Base-by-base conservation (phyloP, 2,797 vertebrate species). In the Halcyon chelicuti region DNA sequence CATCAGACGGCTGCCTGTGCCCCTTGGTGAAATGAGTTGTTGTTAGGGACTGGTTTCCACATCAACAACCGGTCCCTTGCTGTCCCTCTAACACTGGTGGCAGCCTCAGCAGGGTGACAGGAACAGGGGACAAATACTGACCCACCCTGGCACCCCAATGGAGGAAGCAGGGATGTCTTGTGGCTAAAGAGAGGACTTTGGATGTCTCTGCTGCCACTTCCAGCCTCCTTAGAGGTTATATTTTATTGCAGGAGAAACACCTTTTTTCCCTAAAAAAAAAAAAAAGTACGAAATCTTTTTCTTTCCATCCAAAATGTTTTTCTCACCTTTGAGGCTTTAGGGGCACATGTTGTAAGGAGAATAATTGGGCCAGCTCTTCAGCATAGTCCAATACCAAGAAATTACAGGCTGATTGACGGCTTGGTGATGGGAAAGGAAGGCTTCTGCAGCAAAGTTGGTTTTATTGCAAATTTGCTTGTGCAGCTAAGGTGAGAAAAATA, bases 391-490 rank as follows among this genome's bases (percentile, higher is more conserved):
- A 76, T 71, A 86, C 21, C 31, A 87, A 91, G 83, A 95, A 95
- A 94, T 93, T 87, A 85, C 57, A 87, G 75, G 52, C 49, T 95
- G 94, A 95, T 8, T 93, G 95, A 94, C 90, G 91, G 90, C 63
- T 79, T 49, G 61, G 74, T 85, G 88, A 94, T 92, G 71, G 76
- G 52, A 71, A 95, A 94, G 72, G 87, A 63, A 3, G 4, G 90
- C 47, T 57, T 91, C 89, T 84, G 73, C 62, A 84, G 77, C 25
- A 5, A 95, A 96, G 86, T 77, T 7, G 17, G 79, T 93, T 96
- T 94, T 95, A 90, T 72, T 95, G 86, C 80, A 96, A 89, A 87
- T 94, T 93, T 92, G 82, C 54, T 71, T 67, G 67, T 85, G 77
- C 63, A 86, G 77, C 54, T 92, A 84, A 92, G 77, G 67, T 0